Conservation (phyloP, 2,888 invertebrate genomes). For the Odontocerum albicorne region DNA sequence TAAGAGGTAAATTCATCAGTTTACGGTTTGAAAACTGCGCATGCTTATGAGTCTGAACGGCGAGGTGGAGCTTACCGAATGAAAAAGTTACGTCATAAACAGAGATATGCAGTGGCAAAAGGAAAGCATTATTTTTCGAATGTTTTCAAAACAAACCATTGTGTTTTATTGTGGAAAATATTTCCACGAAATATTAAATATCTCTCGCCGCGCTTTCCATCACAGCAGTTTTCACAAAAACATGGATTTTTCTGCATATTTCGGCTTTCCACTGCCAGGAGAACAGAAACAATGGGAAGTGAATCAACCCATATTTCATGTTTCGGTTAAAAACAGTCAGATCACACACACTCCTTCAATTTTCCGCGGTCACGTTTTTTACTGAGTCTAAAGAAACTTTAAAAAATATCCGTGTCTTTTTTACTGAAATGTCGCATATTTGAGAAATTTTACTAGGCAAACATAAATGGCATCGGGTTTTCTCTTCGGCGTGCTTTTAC, state of each 20-base stretch:
- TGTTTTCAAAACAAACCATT: background rate
- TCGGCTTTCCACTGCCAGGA: constrained; percentile 44
- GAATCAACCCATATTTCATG: constrained; percentile 10
- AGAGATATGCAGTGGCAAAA: constrained; percentile 24
- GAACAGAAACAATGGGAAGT: constrained; percentile 33
- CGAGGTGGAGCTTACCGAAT: constrained; percentile 10
- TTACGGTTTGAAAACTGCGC: background rate
- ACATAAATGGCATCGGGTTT: constrained; percentile 6
- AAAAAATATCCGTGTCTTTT: constrained; percentile 20
- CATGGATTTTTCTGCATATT: constrained; percentile 56
- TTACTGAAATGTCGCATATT: constrained; percentile 28
- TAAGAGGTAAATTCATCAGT: background rate
- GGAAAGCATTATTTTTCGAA: background rate
- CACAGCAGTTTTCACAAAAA: constrained; percentile 46
- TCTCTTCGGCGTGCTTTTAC: background rate
- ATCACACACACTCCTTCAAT: no score
- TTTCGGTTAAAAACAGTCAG: background rate
- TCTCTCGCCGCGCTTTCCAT: constrained; percentile 28
- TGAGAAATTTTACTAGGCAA: constrained; percentile 26
- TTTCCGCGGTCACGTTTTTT: constrained; percentile 5
- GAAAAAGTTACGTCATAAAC: constrained; percentile 16
- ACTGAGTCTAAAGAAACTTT: constrained; percentile 10
- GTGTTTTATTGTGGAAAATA: constrained; percentile 14
- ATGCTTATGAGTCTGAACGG: constrained; percentile 8
- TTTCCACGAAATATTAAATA: constrained; percentile 17